These are phyloP conservation scores for Porites australiensis DNA, from an alignment of 64 coral and sea anemone species.

Conservation along the genomic window DNA sequence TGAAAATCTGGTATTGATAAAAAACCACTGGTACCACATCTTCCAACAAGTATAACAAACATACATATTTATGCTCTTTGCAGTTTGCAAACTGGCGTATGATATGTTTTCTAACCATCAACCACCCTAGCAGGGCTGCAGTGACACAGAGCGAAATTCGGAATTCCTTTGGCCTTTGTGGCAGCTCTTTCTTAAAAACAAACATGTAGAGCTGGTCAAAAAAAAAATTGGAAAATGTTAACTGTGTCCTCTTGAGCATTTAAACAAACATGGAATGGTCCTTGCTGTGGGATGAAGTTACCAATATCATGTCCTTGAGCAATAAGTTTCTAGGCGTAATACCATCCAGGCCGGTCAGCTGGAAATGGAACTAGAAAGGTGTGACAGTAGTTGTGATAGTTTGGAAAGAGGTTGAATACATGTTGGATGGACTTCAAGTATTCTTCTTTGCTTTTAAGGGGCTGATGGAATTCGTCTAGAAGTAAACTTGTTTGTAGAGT, in stretches of 20 bases:
- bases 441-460: slow-evolving; percentile 50
- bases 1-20: slow-evolving; percentile 46
- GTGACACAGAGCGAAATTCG: background rate
- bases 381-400: slow-evolving; percentile 6
- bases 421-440: slow-evolving; percentile 40
- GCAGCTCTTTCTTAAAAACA: slow-evolving; percentile 54
- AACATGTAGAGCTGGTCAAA: slow-evolving; percentile 27
- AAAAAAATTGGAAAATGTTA: slow-evolving; percentile 37
- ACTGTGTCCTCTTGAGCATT: slow-evolving; percentile 44
- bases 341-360: slow-evolving; percentile 58
- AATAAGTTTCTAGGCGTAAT: slow-evolving; percentile 32
- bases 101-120: slow-evolving; percentile 27
- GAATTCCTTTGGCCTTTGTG: slow-evolving; percentile 43
- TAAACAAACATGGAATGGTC: slow-evolving; percentile 43
- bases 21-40: slow-evolving; percentile 44
- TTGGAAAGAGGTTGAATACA: slow-evolving; percentile 20
- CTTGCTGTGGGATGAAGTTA: slow-evolving; percentile 53
- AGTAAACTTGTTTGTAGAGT: slow-evolving; percentile 48
- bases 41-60: slow-evolving; percentile 48
- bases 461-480: slow-evolving; percentile 64
- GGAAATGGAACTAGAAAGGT: slow-evolving; percentile 19
- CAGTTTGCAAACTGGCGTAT: slow-evolving; percentile 41
- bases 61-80: slow-evolving; percentile 54
- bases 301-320: background rate
- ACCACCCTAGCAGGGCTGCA: slow-evolving; percentile 40